Percentiles rank a stretch among this genome's conserved stretches.
Conservation (phyloP, 2,888 invertebrate genomes). For the Noctua comes region DNA sequence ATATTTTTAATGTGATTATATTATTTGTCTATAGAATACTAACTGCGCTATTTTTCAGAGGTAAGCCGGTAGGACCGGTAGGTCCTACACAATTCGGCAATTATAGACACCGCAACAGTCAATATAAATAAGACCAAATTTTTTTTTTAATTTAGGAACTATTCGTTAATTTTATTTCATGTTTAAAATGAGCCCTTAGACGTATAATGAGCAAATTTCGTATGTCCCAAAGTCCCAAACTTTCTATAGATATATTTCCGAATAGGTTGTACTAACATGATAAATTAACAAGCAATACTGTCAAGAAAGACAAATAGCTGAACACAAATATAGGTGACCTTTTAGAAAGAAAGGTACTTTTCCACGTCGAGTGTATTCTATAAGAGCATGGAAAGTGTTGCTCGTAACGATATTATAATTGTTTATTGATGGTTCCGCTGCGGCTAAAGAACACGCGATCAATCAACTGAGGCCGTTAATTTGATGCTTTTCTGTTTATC, state of each 20-base stretch:
- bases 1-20: too few species aligned
- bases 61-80: too few species aligned
- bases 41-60: too few species aligned
- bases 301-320: conserved; percentile 22
- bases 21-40: too few species aligned
- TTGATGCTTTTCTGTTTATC: conserved; percentile 12
- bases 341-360: conserved; percentile 26
- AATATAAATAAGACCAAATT: neutral
- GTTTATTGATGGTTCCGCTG: conserved; percentile 58
- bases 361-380: conserved; percentile 30
- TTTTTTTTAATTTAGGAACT: neutral
- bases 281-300: conserved; percentile 6
- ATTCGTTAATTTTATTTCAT: neutral
- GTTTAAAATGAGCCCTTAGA: neutral
- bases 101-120: neutral
- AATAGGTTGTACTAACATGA: neutral
- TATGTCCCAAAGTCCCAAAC: neutral
- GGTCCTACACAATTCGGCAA: too few species aligned
- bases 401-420: conserved; percentile 64
- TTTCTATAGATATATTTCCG: neutral
- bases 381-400: conserved; percentile 24
- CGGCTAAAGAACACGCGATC: conserved; percentile 46
- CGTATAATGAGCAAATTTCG: neutral
- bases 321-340: conserved; percentile 38
- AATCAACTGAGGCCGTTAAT: conserved; percentile 45